Conservation (phyloP, 1,140 invertebrate species). For the Dreissena polymorpha region DNA sequence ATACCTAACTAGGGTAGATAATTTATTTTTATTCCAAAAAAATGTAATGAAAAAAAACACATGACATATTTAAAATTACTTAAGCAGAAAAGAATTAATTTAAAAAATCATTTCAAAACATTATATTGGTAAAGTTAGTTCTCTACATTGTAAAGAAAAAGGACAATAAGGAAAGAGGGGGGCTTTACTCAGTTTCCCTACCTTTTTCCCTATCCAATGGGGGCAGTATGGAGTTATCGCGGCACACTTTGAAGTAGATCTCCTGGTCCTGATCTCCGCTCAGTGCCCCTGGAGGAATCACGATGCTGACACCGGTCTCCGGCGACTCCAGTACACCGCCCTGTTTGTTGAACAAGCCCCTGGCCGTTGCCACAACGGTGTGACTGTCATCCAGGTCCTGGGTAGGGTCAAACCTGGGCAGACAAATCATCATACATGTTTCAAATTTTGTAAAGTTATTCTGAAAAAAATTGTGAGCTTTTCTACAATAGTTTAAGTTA, state of each 20-base stretch:
- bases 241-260: conserved; percentile 95
- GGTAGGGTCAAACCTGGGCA: conserved; percentile 48
- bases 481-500: too few species aligned
- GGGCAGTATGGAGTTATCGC: conserved; percentile 85
- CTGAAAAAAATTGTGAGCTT: too few species aligned
- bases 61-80: too few species aligned
- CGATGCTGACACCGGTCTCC: conserved; percentile 92
- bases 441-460: too few species aligned
- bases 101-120: too few species aligned
- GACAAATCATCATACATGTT: background rate
- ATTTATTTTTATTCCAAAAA: too few species aligned
- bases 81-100: too few species aligned
- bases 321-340: conserved; percentile 91
- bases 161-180: too few species aligned
- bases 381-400: conserved; percentile 70
- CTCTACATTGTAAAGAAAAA: too few species aligned
- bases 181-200: conserved; percentile 76
- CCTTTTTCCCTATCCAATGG: conserved; percentile 93
- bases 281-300: conserved; percentile 93
- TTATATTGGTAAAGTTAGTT: too few species aligned
- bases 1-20: too few species aligned
- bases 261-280: conserved; percentile 90
- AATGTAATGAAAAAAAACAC: too few species aligned
- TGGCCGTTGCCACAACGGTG: conserved; percentile 77
- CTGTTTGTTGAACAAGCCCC: conserved; percentile 81